Conservation (phyloP, 2,113 vertebrate species). For the Cairina moschata region DNA sequence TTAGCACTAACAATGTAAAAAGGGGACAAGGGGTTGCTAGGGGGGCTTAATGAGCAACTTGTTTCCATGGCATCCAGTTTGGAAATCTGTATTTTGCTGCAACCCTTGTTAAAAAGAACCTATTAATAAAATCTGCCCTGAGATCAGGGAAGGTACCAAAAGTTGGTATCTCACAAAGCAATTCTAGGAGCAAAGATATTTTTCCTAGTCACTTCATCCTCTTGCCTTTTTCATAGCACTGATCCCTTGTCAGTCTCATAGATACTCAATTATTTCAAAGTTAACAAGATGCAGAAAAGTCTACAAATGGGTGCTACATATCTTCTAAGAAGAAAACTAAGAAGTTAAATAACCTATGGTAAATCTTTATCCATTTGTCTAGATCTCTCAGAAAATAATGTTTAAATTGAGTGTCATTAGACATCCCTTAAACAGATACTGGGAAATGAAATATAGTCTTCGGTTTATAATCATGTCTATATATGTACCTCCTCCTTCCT, state of each 20-base stretch:
- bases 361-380: not conserved
- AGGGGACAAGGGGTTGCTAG: not conserved
- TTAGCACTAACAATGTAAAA: not conserved
- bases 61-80: slow-evolving; percentile 16
- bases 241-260: not conserved
- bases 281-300: not conserved
- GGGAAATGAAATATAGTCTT: not conserved
- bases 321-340: not conserved
- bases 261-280: not conserved
- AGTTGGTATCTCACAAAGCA: not conserved
- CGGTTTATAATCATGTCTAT: not conserved
- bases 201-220: not conserved
- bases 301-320: not conserved
- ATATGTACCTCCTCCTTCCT: not conserved
- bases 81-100: not conserved
- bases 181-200: not conserved
- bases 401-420: not conserved
- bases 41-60: not conserved
- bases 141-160: not conserved
- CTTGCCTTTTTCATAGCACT: not conserved
- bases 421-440: not conserved
- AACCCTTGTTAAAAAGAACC: not conserved
- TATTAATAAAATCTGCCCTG: not conserved
- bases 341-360: not conserved
- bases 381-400: not conserved